phyloP scores from a whole-genome alignment of 2,113 vertebrate species.

The Cyprinus carpio region DNA sequence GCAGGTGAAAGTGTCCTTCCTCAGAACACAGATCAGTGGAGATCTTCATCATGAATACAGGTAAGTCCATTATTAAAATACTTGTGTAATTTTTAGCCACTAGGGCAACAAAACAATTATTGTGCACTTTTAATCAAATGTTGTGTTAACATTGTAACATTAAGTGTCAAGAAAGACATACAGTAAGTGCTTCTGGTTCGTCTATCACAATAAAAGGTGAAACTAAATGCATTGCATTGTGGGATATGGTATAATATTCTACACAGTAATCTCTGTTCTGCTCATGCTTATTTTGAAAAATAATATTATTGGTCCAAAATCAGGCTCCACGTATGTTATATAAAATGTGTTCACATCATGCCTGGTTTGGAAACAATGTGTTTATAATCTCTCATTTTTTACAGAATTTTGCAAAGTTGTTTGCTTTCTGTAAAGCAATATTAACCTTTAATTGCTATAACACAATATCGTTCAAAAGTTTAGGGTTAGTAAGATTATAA shows the following conservation, averaged over 20 bases:
- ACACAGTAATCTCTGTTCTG: neutral
- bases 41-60: conserved; percentile 80
- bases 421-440: neutral
- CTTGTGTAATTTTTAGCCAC: neutral
- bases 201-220: neutral
- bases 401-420: neutral
- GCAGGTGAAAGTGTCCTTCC: conserved; percentile 68
- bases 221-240: neutral
- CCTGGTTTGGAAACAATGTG: neutral
- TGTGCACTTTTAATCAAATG: neutral
- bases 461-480: neutral
- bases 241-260: neutral
- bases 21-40: conserved; percentile 63
- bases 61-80: conserved; percentile 58
- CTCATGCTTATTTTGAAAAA: neutral
- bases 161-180: neutral
- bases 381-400: neutral
- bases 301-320: neutral
- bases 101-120: neutral
- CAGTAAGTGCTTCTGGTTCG: neutral
- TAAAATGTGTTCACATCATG: neutral
- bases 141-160: neutral
- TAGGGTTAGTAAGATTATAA: neutral
- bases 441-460: neutral
- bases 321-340: neutral